Evolutionary conservation across 1,140 invertebrate genomes (phyloP).

Genomic region (Coptotermes formosanus): DNA sequence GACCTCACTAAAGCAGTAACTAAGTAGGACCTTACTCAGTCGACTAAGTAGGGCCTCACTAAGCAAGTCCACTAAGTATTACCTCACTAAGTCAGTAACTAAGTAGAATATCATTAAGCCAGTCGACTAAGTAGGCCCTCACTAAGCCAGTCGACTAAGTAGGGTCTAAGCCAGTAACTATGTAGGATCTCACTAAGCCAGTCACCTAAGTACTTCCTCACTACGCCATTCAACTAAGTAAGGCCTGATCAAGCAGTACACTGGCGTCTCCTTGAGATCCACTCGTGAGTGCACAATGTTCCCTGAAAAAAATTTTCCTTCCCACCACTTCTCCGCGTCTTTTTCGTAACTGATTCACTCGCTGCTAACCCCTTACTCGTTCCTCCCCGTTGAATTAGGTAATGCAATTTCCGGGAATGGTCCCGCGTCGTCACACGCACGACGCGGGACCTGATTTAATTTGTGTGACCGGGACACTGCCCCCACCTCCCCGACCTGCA

Average conservation of each 20-base stretch:
- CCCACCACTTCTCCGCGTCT: neutral
- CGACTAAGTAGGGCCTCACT: too few relatives aligned
- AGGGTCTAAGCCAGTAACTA: too few relatives aligned
- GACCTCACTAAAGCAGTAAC: too few relatives aligned
- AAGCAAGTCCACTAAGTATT: too few relatives aligned
- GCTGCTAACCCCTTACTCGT: neutral
- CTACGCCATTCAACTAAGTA: too few relatives aligned
- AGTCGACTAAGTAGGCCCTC: too few relatives aligned
- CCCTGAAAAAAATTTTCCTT: neutral
- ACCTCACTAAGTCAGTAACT: too few relatives aligned
- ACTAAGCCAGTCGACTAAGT: too few relatives aligned
- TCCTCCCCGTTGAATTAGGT: neutral
- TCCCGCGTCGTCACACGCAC: neutral
- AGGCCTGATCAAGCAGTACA: too few relatives aligned
- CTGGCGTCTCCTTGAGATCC: neutral
- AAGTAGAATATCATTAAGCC: too few relatives aligned
- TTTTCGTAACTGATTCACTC: neutral
- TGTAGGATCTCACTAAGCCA: neutral
- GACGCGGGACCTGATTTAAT: neutral
- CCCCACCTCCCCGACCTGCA: neutral
- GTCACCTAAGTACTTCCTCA: too few relatives aligned
- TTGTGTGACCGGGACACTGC: neutral
- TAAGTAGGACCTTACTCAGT: too few relatives aligned
- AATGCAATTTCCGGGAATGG: slow-evolving; percentile 5
- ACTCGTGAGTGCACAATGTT: neutral